Percentiles rank a stretch among this genome's conserved stretches.
These are phyloP conservation scores for Dryobates pubescens DNA, from an alignment of 2,797 vertebrate genomes.

Conservation along the genomic window DNA sequence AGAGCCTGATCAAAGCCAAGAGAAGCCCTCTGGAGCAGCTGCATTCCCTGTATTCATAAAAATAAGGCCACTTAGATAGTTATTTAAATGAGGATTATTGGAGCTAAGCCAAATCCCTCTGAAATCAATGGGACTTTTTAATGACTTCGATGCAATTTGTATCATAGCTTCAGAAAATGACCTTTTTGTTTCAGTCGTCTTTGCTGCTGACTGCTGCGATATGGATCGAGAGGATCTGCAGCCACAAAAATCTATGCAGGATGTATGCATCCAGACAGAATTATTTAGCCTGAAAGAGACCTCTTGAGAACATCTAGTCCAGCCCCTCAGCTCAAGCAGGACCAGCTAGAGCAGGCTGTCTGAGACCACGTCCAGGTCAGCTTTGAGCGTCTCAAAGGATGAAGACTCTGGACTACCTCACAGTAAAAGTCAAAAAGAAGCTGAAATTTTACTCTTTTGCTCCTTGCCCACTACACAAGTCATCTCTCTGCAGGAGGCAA, in stretches of 20 bases:
- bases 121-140: conserved; percentile 49
- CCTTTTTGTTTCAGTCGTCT: conserved; percentile 4
- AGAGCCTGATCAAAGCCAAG: conserved; percentile 56
- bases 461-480: too few species aligned
- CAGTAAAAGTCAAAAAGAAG: too few species aligned
- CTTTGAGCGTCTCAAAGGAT: too few species aligned
- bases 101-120: conserved; percentile 36
- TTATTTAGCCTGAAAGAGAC: not conserved
- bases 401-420: too few species aligned
- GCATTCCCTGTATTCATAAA: conserved; percentile 31
- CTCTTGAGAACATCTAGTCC: not conserved
- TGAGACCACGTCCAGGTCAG: too few species aligned
- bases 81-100: conserved; percentile 39
- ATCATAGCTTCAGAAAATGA: conserved; percentile 13
- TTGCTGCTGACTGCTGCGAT: not conserved
- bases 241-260: not conserved
- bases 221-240: not conserved
- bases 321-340: not conserved
- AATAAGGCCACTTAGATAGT: conserved; percentile 40
- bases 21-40: conserved; percentile 44
- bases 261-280: not conserved
- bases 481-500: too few species aligned
- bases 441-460: too few species aligned
- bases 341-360: not conserved
- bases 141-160: conserved; percentile 30